Base-by-base conservation (phyloP, 2,113 vertebrate genomes). In the Paracanthobrama guichenoti region DNA sequence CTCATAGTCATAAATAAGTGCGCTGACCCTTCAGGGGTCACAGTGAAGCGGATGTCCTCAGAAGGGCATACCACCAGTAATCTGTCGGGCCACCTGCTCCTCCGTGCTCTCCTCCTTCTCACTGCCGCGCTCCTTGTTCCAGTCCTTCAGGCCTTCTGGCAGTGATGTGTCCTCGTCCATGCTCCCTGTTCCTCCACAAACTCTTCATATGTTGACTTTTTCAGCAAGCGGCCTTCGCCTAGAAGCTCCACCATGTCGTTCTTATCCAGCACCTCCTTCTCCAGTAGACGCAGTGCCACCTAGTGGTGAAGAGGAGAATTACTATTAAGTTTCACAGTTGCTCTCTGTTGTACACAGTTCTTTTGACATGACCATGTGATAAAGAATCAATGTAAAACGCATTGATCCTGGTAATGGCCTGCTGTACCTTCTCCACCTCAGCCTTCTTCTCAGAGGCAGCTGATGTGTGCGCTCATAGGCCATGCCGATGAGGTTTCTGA, bases 191-290 rank as follows among this genome's bases (percentile, higher is more conserved):
- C 98, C 92, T 98, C 98, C 67, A 99, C 98, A 89, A 99, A 97
- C 26, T 99, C 98, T 90, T 99, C 98, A 0, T 99, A 99, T 0
- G 97, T 97, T 7, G 97, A 99, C 90, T 98, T 99, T n/a, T 83
- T 99, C 98, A 0, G 95, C 94, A 81, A 99, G 99, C 0, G 98
- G 98, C 80, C 98, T 94, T 4, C 92, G 6, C 98, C 97, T 86
- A 99, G 92, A 69, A 99, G 92, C 86, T 98, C 96, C 57, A 98
- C 81, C 98, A 99, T 99, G 89, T 99, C 97, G 0, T 89, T 95
- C 92, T 99, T 99, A 90, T 98, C 96, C 62, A 99, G 93, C 22
- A 99, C 98, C 90, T 99, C 98, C 79, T 96, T 97, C 88, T 99
- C 97, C 84, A 99, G 90, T 1, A 99, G 93, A n/a, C 95, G 93